Base-by-base conservation (phyloP, 2,113 vertebrate species). In the Pelecanoides urinatrix region DNA sequence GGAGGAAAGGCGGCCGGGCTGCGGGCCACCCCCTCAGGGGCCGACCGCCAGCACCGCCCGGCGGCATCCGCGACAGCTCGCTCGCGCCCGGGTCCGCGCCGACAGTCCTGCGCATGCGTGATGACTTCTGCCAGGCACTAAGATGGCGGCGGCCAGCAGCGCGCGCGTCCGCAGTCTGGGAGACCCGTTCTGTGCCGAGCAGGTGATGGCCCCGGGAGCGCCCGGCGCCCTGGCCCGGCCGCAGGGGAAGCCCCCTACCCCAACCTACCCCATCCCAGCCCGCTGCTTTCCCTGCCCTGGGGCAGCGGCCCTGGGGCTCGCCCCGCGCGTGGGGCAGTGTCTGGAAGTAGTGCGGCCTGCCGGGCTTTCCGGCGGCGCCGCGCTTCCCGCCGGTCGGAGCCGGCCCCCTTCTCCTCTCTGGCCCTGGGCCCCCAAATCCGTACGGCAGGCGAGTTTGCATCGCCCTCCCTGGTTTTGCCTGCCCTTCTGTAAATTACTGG, bases 121-220 rank as follows among this genome's bases (percentile, higher is more conserved):
- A 0, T 17, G 45, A 0, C 26, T 15, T 5, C 73, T 4, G 50
- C 50, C 34, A 29, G 52, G 21, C 58, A 0, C 7, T 11, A 55
- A 65, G 4, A 94, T 94, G 95, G 95, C 86, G 18, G 84, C 55
- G 11, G 25, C 11, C 6, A 0, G 16, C 2, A 1, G 23, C 0
- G 13, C 0, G 38, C 0, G 2, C 1, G 1, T 2, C 0, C 1
- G 3, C 1, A 1, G 1, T 1, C 0, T 0, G 23, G 6, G 10
- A 26, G 6, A 0, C 0, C 0, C 0, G 23, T 6, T 17, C 2
- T 1, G 18, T 4, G 3, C 14, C 0, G 19, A n/a, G 55, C 74
- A 65, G 63, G 94, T 94, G 90, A 84, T 22, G 45, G 55, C 6
- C 5, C 5, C 2, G 13, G 22, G 11, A 40, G 29, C 3, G 2